Base-by-base conservation (phyloP, 1,140 invertebrate genomes). In the Ips typographus region DNA sequence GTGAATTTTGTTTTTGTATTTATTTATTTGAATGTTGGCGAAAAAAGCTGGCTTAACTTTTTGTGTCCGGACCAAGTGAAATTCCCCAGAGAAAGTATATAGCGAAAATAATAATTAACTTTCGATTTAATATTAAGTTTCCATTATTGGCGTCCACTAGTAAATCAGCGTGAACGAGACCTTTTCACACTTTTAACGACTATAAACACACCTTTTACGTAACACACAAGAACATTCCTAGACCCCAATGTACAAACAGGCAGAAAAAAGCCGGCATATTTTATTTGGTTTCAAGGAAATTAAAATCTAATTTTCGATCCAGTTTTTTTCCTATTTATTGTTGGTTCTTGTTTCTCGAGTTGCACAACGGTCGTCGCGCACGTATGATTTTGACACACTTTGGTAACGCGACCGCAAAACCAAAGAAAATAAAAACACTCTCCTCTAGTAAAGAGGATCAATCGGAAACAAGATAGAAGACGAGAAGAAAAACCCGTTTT, bases 381-480 rank as follows among this genome's bases (percentile, higher is more conserved):
- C 65, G 65, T 68, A 68, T 57, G 65, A 53, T 53, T 60, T 53
- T 68, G 65, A 68, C 65, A 68, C 65, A 68, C 57, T 68, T 68
- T 60, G 49, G 65, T 68, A 68, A 52, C 42, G 47, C 49, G 57
- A 61, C 58, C 65, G 40, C 57, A 68, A 61, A 68, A 52, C 38
- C 52, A 38, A 55, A 38, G 8, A 59, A 59, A 68, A 53, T 38
- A 40, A 40, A 40, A 38, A 51, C 22, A 22, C 22, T 22, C 22
- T 22, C 22, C 22, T 22, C 22, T 22, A 41, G 51, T 59, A 51
- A 36, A 68, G 40, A 66, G 52, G 43, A 42, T 22, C 6, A 40
- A 58, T 6, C 44, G 39, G 61, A 61, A 61, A 61, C 49, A 22
- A 22, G 22, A 22, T 22, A 22, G 22, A 22, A 68, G 38, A 53